Base-by-base conservation (phyloP, 2,797 vertebrate genomes). In the Mormyrops attenuatus region DNA sequence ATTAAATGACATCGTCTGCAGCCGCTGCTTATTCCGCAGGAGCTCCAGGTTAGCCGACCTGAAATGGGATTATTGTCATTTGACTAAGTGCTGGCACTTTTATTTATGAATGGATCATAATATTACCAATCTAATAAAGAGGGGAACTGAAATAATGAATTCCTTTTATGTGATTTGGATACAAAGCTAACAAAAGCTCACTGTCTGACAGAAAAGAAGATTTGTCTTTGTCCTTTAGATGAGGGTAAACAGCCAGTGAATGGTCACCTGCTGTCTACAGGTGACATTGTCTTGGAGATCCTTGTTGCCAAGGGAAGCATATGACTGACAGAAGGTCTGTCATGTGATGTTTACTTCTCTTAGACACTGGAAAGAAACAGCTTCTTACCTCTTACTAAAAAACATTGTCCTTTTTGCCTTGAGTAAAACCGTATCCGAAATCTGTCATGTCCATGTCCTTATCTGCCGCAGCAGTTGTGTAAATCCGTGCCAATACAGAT, bases 31-130 rank as follows among this genome's bases (percentile, higher is more conserved):
- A 57, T 88, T n/a, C 86, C 20, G 17, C 86, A 88, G 26, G 47
- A 57, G 13, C 20, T 34, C 30, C n/a, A 20, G 30, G 15, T 3
- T 60, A 38, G 8, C n/a, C 3, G 11, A 44, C 26, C 30, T 13
- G 13, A 57, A 90, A 90, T 82, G 73, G 85, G 91, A 93, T 92
- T 92, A 92, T 91, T 93, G 92, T 94, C 91, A 96, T 95, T 93
- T 94, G 87, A 88, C 90, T 92, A 92, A 95, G 94, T 95, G 93
- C 89, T 89, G 73, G 89, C 90, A 85, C 92, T 93, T 94, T 92
- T 92, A 93, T 93, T 91, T 90, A 85, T 88, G 63, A 89, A 91
- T 34, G 91, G 91, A 91, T 92, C 93, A 94, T 92, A 87, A 90
- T 89, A 77, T 38, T 88, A 89, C 55, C 89, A 89, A 92, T 90